These are phyloP conservation scores for Haliaeetus leucogaster DNA, from an alignment of 2,113 vertebrate genomes.

Conservation along the genomic window DNA sequence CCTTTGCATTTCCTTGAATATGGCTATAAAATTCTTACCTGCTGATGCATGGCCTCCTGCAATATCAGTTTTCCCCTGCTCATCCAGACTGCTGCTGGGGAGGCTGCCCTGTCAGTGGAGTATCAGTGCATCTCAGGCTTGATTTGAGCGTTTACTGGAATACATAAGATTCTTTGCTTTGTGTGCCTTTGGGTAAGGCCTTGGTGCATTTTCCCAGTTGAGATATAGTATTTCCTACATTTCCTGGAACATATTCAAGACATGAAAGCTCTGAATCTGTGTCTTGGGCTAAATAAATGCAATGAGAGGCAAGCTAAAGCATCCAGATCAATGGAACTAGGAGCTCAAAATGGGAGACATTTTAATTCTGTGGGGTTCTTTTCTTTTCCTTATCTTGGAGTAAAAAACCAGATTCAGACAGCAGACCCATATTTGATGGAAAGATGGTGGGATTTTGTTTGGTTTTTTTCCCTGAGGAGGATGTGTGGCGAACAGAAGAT, in stretches of 20 bases:
- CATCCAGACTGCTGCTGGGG: not conserved
- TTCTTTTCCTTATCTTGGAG: not conserved
- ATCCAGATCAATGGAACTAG: not conserved
- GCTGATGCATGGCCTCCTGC: not conserved
- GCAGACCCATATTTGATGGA: not conserved
- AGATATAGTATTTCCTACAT: not conserved
- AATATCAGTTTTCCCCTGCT: not conserved
- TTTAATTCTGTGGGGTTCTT: not conserved
- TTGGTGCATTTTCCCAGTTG: not conserved
- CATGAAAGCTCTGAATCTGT: not conserved
- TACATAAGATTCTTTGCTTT: not conserved
- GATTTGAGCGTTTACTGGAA: not conserved
- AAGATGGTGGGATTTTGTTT: not conserved
- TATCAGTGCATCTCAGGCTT: not conserved
- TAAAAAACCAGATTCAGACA: not conserved
- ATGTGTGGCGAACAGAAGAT: not conserved
- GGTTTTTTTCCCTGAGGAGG: not conserved
- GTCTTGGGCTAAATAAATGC: not conserved
- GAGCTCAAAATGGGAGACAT: not conserved
- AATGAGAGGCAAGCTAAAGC: not conserved
- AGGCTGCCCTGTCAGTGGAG: not conserved
- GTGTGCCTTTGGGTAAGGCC: not conserved
- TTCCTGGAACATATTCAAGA: not conserved
- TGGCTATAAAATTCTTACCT: not conserved
- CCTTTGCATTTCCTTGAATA: constrained; percentile 10